Evolutionary conservation across 2,888 invertebrate genomes (phyloP).

Genomic region (Melieria crassipennis): DNA sequence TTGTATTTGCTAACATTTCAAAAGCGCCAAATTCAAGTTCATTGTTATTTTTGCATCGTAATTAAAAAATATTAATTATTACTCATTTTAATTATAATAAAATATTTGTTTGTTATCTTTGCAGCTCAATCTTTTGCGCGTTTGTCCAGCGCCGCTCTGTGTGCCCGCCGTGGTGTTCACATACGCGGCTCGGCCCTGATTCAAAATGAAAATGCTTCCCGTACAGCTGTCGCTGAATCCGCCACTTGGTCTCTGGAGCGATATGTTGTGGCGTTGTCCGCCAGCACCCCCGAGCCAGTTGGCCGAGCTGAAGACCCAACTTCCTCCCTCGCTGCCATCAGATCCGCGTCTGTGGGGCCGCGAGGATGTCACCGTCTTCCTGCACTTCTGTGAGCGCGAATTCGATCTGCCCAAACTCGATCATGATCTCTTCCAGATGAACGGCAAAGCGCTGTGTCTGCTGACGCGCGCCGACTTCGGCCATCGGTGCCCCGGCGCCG

Average conservation of each 20-base stretch:
- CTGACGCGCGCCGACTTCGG: conserved; percentile 89
- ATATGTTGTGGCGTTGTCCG: conserved; percentile 89
- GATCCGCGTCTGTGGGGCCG: conserved; percentile 92
- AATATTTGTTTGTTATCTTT: too few relatives aligned
- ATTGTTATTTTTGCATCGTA: too few relatives aligned
- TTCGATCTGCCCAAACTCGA: conserved; percentile 92
- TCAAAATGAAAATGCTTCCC: conserved; percentile 75
- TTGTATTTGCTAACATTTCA: too few relatives aligned
- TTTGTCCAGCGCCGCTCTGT: too few relatives aligned
- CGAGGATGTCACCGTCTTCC: conserved; percentile 87
- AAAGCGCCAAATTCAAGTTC: too few relatives aligned
- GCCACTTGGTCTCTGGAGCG: conserved; percentile 83
- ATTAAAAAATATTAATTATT: too few relatives aligned
- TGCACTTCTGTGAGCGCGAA: conserved; percentile 91
- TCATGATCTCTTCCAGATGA: conserved; percentile 95
- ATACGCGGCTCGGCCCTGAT: conserved; percentile 24
- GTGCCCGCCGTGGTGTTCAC: too few relatives aligned
- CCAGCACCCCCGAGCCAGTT: conserved; percentile 80
- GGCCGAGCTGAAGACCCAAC: conserved; percentile 86
- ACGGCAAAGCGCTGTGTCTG: conserved; percentile 93
- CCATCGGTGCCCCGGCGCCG: conserved; percentile 91
- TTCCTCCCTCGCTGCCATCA: conserved; percentile 83
- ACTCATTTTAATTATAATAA: too few relatives aligned
- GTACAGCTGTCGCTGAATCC: conserved; percentile 79
- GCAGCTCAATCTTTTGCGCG: too few relatives aligned